Evolutionary conservation across 2,113 vertebrate genomes (phyloP), one percentile per base, ranked within the genome.

Genomic region (Ciconia stormi): DNA sequence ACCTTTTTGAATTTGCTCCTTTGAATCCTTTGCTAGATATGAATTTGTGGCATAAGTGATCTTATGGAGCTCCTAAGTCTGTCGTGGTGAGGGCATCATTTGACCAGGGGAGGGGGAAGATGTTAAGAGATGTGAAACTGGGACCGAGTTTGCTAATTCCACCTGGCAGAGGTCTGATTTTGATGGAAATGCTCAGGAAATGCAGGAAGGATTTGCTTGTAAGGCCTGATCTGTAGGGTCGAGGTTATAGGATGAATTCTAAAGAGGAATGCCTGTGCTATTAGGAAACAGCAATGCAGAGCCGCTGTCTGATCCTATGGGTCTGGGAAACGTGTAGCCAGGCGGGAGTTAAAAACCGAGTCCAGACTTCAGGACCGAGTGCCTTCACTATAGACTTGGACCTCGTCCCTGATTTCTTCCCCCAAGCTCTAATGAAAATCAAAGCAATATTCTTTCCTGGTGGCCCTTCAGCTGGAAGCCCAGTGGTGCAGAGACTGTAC

Each of bases 241-340:
- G 1, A 34, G 36, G 40, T 10, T 90, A 1, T 14, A 3, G 1
- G 30, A 13, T 38, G 73, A 49, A 18, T 47, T 63, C 38, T 16
- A 4, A 82, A 27, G 50, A 25, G 50, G 34, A 34, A 30, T 7
- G 10, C 4, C 7, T 27, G 40, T 49, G 59, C 4, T 26, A 0
- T 22, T 53, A 49, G 63, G 63, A 23, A 82, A 29, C 0, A 7
- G 38, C n/a, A 27, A 10, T 29, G 59, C 29, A 61, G 55, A 52
- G 30, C 50, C 3, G 4, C 10, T 56, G 40, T 53, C 18, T 0
- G 3, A 0, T 10, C 49, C 67, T 22, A 9, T 0, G 3, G 44
- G 26, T 58, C 11, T 82, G 46, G 55, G 78, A 36, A 82, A 50
- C 27, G 30, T 42, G 13, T 53, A 38, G 34, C n/a, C 42, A 53